phyloP scores from a whole-genome alignment of 2,888 invertebrate species.

The Norana najaformis region DNA sequence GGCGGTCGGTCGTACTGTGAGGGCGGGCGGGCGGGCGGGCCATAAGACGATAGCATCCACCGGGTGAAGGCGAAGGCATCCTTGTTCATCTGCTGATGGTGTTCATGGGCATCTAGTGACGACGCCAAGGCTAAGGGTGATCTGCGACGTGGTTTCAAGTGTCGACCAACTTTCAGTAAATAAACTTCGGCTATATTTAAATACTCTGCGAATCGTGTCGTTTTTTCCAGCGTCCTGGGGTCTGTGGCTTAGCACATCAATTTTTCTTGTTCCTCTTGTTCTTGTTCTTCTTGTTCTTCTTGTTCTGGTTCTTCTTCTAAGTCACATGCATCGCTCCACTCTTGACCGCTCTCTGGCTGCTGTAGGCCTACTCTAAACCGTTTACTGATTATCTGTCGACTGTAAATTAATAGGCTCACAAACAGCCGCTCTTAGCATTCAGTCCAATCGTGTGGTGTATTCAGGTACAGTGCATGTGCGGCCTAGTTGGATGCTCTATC shows the following conservation, averaged over 20 bases:
- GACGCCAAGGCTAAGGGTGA: background rate
- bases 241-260: background rate
- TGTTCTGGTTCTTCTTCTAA: too few species aligned
- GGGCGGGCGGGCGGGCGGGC: background rate
- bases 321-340: background rate
- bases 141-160: background rate
- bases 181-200: background rate
- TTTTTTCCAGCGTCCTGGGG: background rate
- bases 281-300: too few species aligned
- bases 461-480: background rate
- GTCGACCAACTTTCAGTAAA: conserved; percentile 13
- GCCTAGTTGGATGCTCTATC: background rate
- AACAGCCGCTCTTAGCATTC: background rate
- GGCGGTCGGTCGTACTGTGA: background rate
- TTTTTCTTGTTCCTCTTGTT: background rate
- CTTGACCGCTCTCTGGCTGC: background rate
- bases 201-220: background rate
- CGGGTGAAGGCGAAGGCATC: background rate
- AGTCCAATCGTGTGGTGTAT: background rate
- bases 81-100: background rate
- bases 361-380: too few species aligned
- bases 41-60: background rate
- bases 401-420: background rate
- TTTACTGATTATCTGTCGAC: background rate
- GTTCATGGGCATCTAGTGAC: background rate